Evolutionary conservation across 2,113 vertebrate species (phyloP).

Genomic region (Callaeas wilsoni): DNA sequence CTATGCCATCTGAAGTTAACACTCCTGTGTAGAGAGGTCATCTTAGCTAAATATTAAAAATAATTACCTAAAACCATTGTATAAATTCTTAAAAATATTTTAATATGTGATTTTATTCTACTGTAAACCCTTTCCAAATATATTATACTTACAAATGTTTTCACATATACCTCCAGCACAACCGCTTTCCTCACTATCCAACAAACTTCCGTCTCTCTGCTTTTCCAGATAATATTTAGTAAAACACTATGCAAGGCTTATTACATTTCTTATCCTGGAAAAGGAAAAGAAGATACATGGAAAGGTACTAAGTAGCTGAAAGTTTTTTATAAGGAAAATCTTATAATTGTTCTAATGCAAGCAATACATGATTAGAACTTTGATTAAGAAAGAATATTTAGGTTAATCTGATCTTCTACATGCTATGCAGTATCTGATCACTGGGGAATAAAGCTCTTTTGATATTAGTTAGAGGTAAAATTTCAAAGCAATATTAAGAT

Average conservation of each 20-base stretch:
- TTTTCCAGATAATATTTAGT: neutral
- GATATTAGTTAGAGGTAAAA: conserved; percentile 40
- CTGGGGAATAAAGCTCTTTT: conserved; percentile 25
- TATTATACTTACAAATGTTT: neutral
- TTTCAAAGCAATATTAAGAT: conserved; percentile 48
- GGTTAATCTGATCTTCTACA: neutral
- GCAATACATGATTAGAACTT: neutral
- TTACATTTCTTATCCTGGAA: neutral
- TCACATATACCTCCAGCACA: neutral
- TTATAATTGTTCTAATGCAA: neutral
- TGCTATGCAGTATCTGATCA: neutral
- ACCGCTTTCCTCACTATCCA: neutral
- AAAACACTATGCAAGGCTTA: neutral
- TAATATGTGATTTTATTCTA: neutral
- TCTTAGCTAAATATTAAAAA: neutral
- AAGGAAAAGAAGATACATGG: neutral
- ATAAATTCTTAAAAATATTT: neutral
- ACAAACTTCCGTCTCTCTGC: neutral
- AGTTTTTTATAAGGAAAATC: neutral
- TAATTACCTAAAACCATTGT: neutral
- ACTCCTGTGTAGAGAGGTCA: fast-evolving
- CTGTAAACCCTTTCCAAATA: neutral
- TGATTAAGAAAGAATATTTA: conserved; percentile 7
- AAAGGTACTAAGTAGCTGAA: neutral
- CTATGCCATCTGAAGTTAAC: neutral